phyloP scores from a whole-genome alignment of 1,140 invertebrate species.

The Daktulosphaira vitifoliae region DNA sequence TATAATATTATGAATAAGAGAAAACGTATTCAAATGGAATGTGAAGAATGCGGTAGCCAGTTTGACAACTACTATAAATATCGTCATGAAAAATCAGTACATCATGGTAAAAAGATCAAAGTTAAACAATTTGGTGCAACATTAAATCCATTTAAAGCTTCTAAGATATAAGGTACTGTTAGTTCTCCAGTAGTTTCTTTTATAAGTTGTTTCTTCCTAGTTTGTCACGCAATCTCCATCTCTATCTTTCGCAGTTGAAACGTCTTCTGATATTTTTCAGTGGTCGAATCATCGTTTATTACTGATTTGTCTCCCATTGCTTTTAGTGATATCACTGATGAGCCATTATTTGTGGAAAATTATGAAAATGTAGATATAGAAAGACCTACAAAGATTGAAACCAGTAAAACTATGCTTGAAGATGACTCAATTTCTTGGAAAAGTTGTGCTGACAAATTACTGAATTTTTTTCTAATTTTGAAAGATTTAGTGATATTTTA shows the following conservation, averaged over 20 bases:
- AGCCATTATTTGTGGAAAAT: constrained; percentile 4
- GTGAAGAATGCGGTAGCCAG: constrained; percentile 3
- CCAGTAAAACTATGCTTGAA: constrained; percentile 11
- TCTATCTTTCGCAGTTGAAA: constrained; percentile 3
- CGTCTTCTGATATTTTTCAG: constrained; percentile 6
- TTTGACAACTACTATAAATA: background rate
- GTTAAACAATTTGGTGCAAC: background rate
- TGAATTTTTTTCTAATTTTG: constrained; percentile 6
- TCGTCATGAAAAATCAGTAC: constrained; percentile 3
- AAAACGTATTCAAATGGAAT: background rate
- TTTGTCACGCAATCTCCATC: background rate
- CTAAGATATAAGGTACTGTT: background rate
- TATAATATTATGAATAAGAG: constrained; percentile 16
- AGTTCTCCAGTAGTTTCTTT: background rate
- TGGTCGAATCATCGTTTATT: background rate
- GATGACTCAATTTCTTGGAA: constrained; percentile 8
- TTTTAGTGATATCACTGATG: background rate
- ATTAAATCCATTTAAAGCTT: constrained; percentile 11
- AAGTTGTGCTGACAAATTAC: constrained; percentile 12
- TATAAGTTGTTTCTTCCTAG: background rate
- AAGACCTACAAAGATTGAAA: background rate
- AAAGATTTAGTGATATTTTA: constrained; percentile 4
- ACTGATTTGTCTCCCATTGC: background rate
- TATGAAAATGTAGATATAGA: constrained; percentile 9
- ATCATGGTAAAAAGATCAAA: constrained; percentile 1